Evolutionary conservation across 2,888 invertebrate genomes (phyloP), one percentile per base, ranked within the genome.

Genomic region (Limenitis camilla): DNA sequence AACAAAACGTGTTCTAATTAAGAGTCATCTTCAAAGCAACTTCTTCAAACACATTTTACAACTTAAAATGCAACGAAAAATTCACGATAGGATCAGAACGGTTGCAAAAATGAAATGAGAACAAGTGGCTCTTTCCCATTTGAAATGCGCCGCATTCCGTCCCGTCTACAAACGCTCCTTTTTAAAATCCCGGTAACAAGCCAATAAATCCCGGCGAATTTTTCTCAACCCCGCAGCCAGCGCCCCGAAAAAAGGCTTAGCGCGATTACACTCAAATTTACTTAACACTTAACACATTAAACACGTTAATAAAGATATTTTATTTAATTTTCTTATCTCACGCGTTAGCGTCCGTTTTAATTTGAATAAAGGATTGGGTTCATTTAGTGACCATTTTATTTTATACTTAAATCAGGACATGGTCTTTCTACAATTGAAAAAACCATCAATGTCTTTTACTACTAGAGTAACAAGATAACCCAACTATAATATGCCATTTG

Each of bases 241-340:
- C 71, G 69, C 71, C 69, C 68, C 72, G 68, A 69, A 70, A 80
- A 83, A 87, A 81, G 83, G 81, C 78, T 86, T 80, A 81, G 71
- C 74, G 71, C 78, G 85, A 87, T 88, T 86, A 88, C 86, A 85
- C 74, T 70, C 80, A 86, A 88, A 88, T 88, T 87, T 88, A 88
- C 88, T 88, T 87, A 88, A 85, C 88, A 86, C 86, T 78, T 76
- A 59, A 79, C 80, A 74, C 79, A 78, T 81, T 83, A 78, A 78
- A 74, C 74, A 73, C 71, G 71, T 71, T 84, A 83, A 85, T 85
- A 78, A 83, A 80, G 77, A 72, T 71, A 64, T 74, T 63, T 81
- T 81, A 82, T 77, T 68, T 73, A 78, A 85, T 85, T 83, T 76
- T 73, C 81, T 78, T 78, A 80, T 81, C 77, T 70, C 39, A 68